Evolutionary conservation across 2,113 vertebrate species (phyloP).

Genomic region (Nesogale talazaci): DNA sequence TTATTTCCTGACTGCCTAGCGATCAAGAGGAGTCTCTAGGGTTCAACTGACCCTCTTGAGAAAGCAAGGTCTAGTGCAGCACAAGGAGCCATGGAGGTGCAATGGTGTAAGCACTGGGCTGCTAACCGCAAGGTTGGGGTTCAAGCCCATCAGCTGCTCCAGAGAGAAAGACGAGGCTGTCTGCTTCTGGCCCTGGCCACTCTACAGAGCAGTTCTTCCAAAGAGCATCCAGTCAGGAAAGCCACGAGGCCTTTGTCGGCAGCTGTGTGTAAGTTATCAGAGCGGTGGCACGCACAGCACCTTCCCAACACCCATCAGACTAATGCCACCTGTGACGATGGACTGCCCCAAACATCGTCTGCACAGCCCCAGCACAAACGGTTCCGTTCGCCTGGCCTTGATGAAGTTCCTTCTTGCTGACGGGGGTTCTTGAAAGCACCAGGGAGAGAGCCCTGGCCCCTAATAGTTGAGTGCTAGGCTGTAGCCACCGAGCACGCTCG

Average conservation of each 20-base stretch:
- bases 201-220: too few species aligned
- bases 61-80: not conserved
- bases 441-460: not conserved
- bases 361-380: not conserved
- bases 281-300: not conserved
- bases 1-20: not conserved
- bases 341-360: not conserved
- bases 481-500: not conserved
- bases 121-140: too few species aligned
- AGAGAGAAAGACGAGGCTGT: too few species aligned
- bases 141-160: too few species aligned
- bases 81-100: not conserved
- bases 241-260: not conserved
- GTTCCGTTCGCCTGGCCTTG: not conserved
- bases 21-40: not conserved
- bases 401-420: not conserved
- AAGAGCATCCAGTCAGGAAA: not conserved
- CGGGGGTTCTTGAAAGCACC: not conserved
- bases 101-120: too few species aligned
- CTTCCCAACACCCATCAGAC: not conserved
- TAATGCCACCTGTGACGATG: not conserved
- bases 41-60: not conserved
- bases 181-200: too few species aligned
- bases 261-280: not conserved
- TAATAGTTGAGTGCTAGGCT: not conserved